Base-by-base conservation (phyloP, 2,888 invertebrate species). In the Andricus curvator region DNA sequence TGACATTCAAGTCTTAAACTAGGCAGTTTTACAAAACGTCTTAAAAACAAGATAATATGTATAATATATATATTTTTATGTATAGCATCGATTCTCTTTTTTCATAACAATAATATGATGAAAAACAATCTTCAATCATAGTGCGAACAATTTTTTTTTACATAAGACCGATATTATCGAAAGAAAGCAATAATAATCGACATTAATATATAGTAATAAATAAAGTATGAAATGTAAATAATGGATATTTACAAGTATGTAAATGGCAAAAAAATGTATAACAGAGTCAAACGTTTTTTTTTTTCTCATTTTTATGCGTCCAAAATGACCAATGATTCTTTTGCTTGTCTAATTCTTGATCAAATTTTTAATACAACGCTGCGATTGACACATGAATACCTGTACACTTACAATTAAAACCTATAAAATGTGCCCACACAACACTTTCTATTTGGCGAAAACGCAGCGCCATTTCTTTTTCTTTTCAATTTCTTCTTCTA, bases 181-280 rank as follows among this genome's bases (percentile, higher is more conserved):
- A 89, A 88, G 87, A 85, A 76, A 60, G 65, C 70, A 76, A 67
- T 80, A 82, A 65, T 78, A 81, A 82, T 84, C 82, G 81, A 82
- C 80, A 85, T 85, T 88, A 88, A 90, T 88, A 87, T 90, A 89
- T 87, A 89, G 85, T 90, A 92, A 92, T 92, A 92, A 92, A 92
- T 92, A 90, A 91, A 88, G 88, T 90, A 90, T 90, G 90, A 91
- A 91, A 90, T 89, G 92, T 90, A 92, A 92, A 91, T 91, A 89
- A 92, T 91, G 88, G 88, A 89, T 92, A 92, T 92, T 91, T 92
- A 92, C 92, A 92, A 89, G 90, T 90, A 91, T 91, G 89, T 90
- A 92, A 92, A 91, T 91, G 91, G 90, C 89, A 91, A 90, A 91
- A 62, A 88, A 90, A 90, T 88, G 86, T 88, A 88, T 88, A 92